Percentiles rank a stretch among this genome's conserved stretches.
These are phyloP conservation scores for Hemistola chrysoprasaria DNA, from an alignment of 2,888 invertebrate genomes.

Conservation along the genomic window DNA sequence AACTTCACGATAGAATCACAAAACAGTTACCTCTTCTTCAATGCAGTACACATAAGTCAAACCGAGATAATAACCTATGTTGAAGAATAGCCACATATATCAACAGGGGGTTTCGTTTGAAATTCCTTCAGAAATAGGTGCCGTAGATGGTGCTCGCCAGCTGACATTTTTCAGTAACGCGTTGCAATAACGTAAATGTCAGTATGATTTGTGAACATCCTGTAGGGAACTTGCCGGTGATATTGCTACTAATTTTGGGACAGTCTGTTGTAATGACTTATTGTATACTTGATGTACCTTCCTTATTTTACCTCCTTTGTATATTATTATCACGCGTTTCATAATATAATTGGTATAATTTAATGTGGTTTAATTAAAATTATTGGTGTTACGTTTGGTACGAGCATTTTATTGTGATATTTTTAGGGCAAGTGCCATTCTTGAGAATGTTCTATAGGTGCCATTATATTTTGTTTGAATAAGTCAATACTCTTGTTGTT, in stretches of 20 bases:
- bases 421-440: too few relatives aligned
- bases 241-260: constrained; percentile 24
- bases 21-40: constrained; percentile 22
- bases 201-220: constrained; percentile 57
- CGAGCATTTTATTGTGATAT: too few relatives aligned
- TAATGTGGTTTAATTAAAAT: too few relatives aligned
- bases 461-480: too few relatives aligned
- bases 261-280: constrained; percentile 6
- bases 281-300: too few relatives aligned
- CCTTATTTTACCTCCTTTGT: too few relatives aligned
- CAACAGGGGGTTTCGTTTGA: constrained; percentile 41
- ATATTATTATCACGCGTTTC: too few relatives aligned
- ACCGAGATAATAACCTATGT: constrained; percentile 37
- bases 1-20: constrained; percentile 15
- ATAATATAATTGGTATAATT: too few relatives aligned
- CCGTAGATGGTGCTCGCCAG: constrained; percentile 35
- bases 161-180: constrained; percentile 52
- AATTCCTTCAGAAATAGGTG: constrained; percentile 48
- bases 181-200: constrained; percentile 67
- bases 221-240: constrained; percentile 17
- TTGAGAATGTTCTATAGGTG: too few relatives aligned
- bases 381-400: too few relatives aligned
- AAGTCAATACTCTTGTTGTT: too few relatives aligned
- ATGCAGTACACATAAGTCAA: constrained; percentile 27
- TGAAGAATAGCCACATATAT: constrained; percentile 57